Conservation (phyloP, 2,113 vertebrate species). For the Lycocorax pyrrhopterus region DNA sequence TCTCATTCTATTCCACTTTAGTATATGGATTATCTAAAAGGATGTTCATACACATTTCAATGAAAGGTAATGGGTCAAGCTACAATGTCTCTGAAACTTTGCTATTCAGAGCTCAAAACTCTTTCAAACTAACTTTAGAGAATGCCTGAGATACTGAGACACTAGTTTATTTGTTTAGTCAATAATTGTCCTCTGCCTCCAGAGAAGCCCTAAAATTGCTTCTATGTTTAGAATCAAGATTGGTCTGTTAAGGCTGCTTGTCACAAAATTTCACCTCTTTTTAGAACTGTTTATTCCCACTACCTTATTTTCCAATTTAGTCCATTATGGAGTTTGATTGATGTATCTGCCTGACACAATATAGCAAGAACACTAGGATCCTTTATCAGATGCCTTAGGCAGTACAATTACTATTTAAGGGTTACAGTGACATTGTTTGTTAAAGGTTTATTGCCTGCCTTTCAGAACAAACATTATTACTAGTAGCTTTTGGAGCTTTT, state of each 20-base stretch:
- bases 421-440: conserved; percentile 18
- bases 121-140: conserved; percentile 37
- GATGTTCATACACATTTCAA: conserved; percentile 53
- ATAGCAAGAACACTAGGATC: conserved; percentile 38
- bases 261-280: conserved; percentile 74
- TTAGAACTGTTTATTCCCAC: conserved; percentile 70
- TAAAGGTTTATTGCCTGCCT: background rate
- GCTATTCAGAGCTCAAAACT: background rate
- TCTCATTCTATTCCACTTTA: conserved; percentile 49
- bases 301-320: conserved; percentile 68
- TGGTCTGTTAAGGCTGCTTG: conserved; percentile 68
- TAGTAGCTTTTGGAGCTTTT: background rate
- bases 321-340: conserved; percentile 56
- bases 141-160: conserved; percentile 68
- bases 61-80: conserved; percentile 41
- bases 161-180: conserved; percentile 81
- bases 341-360: conserved; percentile 60
- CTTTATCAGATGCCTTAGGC: conserved; percentile 38
- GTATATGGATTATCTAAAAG: conserved; percentile 61
- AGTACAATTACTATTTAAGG: background rate
- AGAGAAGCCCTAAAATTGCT: conserved; percentile 74
- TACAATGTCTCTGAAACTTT: background rate
- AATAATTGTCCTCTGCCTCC: conserved; percentile 77
- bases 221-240: conserved; percentile 84
- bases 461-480: conserved; percentile 51